Conservation (phyloP, 2,888 invertebrate genomes). For the Heliconius sara region DNA sequence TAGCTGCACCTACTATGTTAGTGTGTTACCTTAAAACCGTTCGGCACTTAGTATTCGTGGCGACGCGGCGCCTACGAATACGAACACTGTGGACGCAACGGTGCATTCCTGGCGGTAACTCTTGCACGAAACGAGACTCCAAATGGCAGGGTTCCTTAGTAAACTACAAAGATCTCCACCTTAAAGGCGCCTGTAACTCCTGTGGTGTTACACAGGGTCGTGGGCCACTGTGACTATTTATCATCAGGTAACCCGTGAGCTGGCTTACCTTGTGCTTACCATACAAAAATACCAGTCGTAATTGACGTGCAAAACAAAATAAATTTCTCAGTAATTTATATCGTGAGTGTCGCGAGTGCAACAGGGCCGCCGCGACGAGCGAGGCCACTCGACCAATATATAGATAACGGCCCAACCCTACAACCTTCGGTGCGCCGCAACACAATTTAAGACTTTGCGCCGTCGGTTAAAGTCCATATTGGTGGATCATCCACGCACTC, state of each 20-base stretch:
- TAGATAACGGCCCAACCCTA: constrained; percentile 72
- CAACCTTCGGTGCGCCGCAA: constrained; percentile 52
- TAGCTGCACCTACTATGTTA: constrained; percentile 43
- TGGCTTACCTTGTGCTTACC: background rate
- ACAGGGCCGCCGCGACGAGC: constrained; percentile 56
- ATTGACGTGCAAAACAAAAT: constrained; percentile 59
- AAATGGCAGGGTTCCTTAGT: constrained; percentile 13
- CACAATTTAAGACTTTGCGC: constrained; percentile 42
- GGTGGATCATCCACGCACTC: constrained; percentile 33
- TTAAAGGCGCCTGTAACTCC: too few relatives aligned
- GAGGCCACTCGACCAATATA: constrained; percentile 65
- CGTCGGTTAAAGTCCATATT: constrained; percentile 24
- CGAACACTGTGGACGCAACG: constrained; percentile 33
- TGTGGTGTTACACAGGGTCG: too few relatives aligned
- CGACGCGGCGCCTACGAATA: constrained; percentile 44
- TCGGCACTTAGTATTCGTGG: constrained; percentile 51
- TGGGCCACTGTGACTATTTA: too few relatives aligned
- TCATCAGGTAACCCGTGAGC: too few relatives aligned
- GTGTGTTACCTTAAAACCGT: constrained; percentile 51
- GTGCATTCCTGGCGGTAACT: constrained; percentile 5
- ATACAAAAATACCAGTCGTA: background rate
- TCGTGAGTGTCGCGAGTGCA: constrained; percentile 66
- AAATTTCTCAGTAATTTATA: constrained; percentile 74
- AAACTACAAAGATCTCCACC: background rate
- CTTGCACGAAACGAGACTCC: constrained; percentile 30